These are phyloP conservation scores for Caenorhabditis inopinata DNA, from an alignment of 1,140 invertebrate species.

Conservation along the genomic window DNA sequence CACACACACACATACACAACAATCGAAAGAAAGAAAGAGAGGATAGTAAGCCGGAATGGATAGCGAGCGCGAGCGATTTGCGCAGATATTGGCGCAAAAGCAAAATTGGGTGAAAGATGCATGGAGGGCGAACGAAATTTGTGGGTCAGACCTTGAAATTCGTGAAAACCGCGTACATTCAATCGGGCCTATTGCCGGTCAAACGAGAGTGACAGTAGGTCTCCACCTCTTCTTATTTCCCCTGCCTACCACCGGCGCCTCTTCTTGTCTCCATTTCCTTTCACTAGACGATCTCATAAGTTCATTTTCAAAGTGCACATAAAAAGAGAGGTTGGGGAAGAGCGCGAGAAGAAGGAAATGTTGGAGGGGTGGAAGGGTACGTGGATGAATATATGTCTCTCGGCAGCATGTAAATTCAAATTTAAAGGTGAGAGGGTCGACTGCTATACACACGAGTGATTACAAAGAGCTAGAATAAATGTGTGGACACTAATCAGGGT, in stretches of 20 bases:
- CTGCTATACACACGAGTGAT: conserved; percentile 20
- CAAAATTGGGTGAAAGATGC: conserved; percentile 34
- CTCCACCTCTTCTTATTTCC: not conserved
- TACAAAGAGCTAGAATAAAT: not conserved
- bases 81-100: conserved; percentile 31
- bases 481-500: conserved; percentile 14
- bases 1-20: not conserved
- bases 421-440: not conserved
- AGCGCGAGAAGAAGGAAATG: not conserved
- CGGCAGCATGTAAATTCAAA: not conserved
- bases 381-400: not conserved
- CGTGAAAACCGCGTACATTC: conserved; percentile 29
- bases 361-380: not conserved
- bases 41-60: conserved; percentile 31
- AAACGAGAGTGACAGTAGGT: conserved; percentile 32
- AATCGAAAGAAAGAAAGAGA: conserved; percentile 12
- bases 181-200: conserved; percentile 32
- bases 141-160: conserved; percentile 33
- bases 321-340: not conserved
- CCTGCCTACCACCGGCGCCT: not conserved
- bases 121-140: conserved; percentile 31
- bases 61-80: not conserved
- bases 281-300: conserved; percentile 27
- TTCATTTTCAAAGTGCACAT: conserved; percentile 20
- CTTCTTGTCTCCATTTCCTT: conserved; percentile 12